Evolutionary conservation across 2,113 vertebrate genomes (phyloP), one percentile per base, ranked within the genome.

Genomic region (Prochilodus magdalenae): DNA sequence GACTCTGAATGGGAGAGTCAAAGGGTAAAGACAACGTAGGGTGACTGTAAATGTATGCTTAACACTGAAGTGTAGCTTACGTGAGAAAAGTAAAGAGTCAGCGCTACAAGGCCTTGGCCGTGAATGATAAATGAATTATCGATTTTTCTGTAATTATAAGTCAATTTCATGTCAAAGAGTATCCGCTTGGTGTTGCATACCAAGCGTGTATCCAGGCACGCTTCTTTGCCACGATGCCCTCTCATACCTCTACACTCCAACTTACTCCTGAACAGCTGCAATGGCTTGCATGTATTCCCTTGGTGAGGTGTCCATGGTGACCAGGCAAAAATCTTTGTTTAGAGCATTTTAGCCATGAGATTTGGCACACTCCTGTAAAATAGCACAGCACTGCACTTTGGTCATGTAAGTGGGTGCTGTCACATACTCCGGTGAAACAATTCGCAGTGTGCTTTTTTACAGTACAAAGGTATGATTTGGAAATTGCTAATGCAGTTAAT

Each of bases 121-220:
- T 65, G 62, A 65, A 27, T 47, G 29, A 20, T 69, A 75, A 79
- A 73, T 69, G 62, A 75, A 79, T 79, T 57, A 83, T 79, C 78
- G 60, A 83, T 73, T 69, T 33, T 49, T 26, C 30, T 30, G 27
- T 83, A 59, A 79, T 66, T 83, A 57, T 59, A 30, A 79, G 57
- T 51, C 60, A 59, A 26, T 83, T 57, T 44, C 8, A 57, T 59
- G 62, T 74, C 59, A 24, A 40, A 30, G 18, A 22, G 74, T 51
- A 27, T 63, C 29, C 36, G 57, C 33, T 60, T 12, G 1, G 73
- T 53, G 55, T 44, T 70, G 29, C 18, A 55, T 22, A 70, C 24
- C 36, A 24, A 29, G 29, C 49, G 26, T 20, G 24, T 24, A 12
- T 24, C 75, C 49, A 69, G n/a, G 24, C 27, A 24, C 11, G 15